Conservation (phyloP, 2,888 invertebrate genomes). For the Pegoplata infirma region DNA sequence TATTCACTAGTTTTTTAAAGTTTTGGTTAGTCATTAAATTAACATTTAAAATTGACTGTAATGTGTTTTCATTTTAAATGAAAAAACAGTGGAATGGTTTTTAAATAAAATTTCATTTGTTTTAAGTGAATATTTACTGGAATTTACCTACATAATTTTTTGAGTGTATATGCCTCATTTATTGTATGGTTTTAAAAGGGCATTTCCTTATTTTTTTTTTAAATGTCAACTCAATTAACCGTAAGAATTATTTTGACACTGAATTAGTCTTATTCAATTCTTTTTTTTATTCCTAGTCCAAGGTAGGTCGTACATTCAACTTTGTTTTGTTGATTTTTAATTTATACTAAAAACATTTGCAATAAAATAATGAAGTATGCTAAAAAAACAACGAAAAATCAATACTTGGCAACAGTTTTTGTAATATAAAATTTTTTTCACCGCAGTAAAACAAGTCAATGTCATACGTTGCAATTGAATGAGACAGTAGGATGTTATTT, state of each 20-base stretch:
- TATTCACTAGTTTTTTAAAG: too few species aligned
- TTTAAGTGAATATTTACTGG: too few species aligned
- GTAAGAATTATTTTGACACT: neutral
- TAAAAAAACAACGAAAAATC: neutral
- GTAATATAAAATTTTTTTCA: constrained; percentile 3
- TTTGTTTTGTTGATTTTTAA: neutral
- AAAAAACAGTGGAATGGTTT: too few species aligned
- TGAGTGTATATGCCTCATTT: neutral
- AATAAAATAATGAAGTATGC: neutral
- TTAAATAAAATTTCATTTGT: too few species aligned
- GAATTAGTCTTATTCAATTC: neutral
- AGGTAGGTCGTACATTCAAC: constrained; percentile 2
- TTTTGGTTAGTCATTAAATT: too few species aligned
- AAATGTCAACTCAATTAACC: neutral
- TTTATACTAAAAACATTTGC: neutral
- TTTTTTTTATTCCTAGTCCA: neutral
- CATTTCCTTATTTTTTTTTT: neutral
- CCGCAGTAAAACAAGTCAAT: constrained; percentile 21
- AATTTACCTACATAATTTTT: too few species aligned
- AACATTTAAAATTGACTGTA: too few species aligned
- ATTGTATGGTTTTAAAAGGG: neutral
- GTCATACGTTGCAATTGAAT: neutral
- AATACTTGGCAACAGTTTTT: constrained; percentile 13
- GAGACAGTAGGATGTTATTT: neutral
- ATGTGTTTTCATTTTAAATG: too few species aligned